These are phyloP conservation scores for Polydrusus cervinus DNA, from an alignment of 2,888 invertebrate genomes.

Conservation along the genomic window DNA sequence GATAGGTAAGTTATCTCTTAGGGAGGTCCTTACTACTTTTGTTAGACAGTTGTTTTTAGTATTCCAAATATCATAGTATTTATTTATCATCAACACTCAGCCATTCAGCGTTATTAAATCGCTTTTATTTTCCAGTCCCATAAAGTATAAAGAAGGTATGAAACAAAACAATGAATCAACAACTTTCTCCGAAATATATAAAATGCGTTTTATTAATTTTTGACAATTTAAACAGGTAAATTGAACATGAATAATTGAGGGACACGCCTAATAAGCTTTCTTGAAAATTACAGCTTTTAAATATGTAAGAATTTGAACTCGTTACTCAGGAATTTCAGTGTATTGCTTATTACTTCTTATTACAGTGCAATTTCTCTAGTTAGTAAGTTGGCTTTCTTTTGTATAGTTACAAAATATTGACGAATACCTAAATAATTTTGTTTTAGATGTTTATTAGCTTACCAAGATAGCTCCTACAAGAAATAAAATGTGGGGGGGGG, in stretches of 20 bases:
- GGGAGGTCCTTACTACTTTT: no score
- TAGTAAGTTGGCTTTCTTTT: constrained; percentile 15
- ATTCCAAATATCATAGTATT: no score
- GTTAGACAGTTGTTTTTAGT: no score
- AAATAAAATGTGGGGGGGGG: no score
- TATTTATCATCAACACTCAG: no score
- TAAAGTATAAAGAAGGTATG: background rate
- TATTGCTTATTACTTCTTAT: constrained; percentile 6
- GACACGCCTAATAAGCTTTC: constrained; percentile 39
- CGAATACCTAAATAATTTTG: no score
- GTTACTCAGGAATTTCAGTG: constrained; percentile 37
- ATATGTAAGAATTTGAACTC: constrained; percentile 36
- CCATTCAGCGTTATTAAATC: no score
- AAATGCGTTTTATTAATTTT: constrained; percentile 34
- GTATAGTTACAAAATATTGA: constrained; percentile 22
- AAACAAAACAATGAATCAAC: constrained; percentile 14
- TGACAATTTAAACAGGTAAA: constrained; percentile 29
- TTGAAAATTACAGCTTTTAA: constrained; percentile 35
- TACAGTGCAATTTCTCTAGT: constrained; percentile 24
- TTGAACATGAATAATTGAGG: constrained; percentile 40
- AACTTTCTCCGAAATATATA: constrained; percentile 49
- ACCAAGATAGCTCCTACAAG: no score
- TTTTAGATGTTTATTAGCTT: no score
- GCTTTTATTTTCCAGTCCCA: no score
- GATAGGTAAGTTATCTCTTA: constrained; percentile 80